These are phyloP conservation scores for Drosophila parthenogenetica DNA, from an alignment of 2,888 invertebrate species.

Conservation along the genomic window DNA sequence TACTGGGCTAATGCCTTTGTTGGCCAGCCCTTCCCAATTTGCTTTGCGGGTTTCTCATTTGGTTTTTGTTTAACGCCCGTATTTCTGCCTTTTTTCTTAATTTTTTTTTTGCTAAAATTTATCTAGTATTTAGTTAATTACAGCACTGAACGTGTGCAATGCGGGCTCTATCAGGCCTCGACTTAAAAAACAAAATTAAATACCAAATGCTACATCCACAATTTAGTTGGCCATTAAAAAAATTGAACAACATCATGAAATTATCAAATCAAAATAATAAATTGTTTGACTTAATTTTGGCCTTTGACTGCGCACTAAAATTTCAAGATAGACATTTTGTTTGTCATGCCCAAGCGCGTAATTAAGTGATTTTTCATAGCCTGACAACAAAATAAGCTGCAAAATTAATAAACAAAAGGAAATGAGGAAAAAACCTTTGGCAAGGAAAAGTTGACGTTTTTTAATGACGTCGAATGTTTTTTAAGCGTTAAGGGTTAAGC, in stretches of 20 bases:
- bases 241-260: background rate
- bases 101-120: constrained; percentile 16
- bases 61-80: constrained; percentile 18
- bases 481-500: constrained; percentile 35
- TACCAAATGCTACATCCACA: constrained; percentile 4
- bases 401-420: constrained; percentile 13
- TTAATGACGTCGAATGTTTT: constrained; percentile 26
- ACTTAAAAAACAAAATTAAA: constrained; percentile 2
- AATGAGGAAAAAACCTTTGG: background rate
- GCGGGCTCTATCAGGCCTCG: background rate
- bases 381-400: constrained; percentile 12
- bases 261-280: constrained; percentile 9
- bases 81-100: constrained; percentile 1
- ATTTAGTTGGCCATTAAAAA: constrained; percentile 9
- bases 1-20: constrained; percentile 43
- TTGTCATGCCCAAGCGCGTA: background rate
- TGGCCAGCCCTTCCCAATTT: constrained; percentile 25
- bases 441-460: constrained; percentile 1
- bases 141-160: constrained; percentile 7
- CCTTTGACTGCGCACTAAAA: constrained; percentile 24
- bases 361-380: constrained; percentile 34
- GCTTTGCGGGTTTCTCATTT: constrained; percentile 10
- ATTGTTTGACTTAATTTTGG: background rate
- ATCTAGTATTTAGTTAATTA: constrained; percentile 59
- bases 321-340: background rate